These are phyloP conservation scores for Notolabrus celidotus DNA, from an alignment of 2,797 vertebrate species.

Conservation along the genomic window DNA sequence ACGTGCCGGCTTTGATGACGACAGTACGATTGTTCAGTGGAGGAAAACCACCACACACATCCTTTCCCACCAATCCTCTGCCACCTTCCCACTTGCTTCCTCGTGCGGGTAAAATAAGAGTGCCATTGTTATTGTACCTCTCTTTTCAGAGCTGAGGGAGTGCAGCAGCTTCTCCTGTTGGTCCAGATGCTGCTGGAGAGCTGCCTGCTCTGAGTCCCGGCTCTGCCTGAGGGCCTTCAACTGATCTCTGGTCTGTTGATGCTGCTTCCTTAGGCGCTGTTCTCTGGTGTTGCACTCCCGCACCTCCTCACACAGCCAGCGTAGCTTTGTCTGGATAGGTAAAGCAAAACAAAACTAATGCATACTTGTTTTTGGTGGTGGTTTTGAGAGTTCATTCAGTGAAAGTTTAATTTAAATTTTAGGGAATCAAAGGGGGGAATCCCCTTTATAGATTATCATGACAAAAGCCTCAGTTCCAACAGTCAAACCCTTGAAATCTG, in stretches of 20 bases:
- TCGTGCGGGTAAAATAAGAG: neutral
- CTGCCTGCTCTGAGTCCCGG: conserved; percentile 85
- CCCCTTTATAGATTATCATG: no score
- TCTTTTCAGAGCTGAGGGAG: conserved; percentile 89
- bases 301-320: conserved; percentile 93
- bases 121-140: conserved; percentile 79
- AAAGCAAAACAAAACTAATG: conserved; percentile 6
- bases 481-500: no score
- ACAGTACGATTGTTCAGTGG: neutral
- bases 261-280: conserved; percentile 81
- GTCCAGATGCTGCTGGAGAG: conserved; percentile 87
- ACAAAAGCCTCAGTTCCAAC: no score
- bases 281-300: conserved; percentile 87
- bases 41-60: neutral
- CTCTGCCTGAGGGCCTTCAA: conserved; percentile 84
- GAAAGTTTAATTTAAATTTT: neutral
- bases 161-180: conserved; percentile 89
- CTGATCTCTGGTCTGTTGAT: conserved; percentile 87
- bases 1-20: conserved; percentile 10
- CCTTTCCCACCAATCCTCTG: neutral
- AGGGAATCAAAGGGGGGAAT: no score
- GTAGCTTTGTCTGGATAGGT: conserved; percentile 85
- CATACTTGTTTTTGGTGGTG: neutral
- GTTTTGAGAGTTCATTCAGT: neutral
- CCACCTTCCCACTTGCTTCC: neutral